Base-by-base conservation (phyloP, 2,797 vertebrate genomes). In the Sebastiscus albofasciatus region DNA sequence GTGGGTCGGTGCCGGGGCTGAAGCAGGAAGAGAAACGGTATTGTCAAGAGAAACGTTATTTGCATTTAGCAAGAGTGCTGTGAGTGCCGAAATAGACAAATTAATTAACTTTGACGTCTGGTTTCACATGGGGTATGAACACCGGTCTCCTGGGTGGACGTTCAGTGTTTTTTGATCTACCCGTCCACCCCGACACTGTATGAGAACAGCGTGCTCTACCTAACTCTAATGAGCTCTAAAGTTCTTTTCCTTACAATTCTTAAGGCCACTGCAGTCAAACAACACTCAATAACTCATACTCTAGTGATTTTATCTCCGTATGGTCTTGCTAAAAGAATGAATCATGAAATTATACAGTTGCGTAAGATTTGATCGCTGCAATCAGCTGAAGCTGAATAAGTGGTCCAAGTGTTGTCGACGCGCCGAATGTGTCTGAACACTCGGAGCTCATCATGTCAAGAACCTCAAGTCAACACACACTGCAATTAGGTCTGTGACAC, bases 371-470 rank as follows among this genome's bases (percentile, higher is more conserved):
- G 60, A 83, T 82, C 59, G 26, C 52, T 61, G 76, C 83, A 85
- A 83, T 90, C 80, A 87, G 68, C 60, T 39, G n/a, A 49, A 76
- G 84, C 36, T 77, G 78, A 79, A 71, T 29, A 33, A 83, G 82
- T 16, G 36, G 56, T 27, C 8, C 12, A 6, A 87, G 77, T 72
- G 79, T 31, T n/a, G 59, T 64, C 34, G 36, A 12, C 4, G 18
- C 34, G 36, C 56, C 26, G 46, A 79, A 29, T 29, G 71, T 72
- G 71, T 66, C 69, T 22, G 55, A 56, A 31, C 64, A 70, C 60
- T 83, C 58, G 9, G 4, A 67, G 74, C 86, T 87, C 84, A 79
- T 84, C 70, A 49, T 56, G 80, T 77, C 52, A 26, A 91, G 79
- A 72, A 81, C 79, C 72, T 59, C 75, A 54, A 79, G 75, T 75